Evolutionary conservation across 2,888 invertebrate genomes (phyloP).

Genomic region (Teinopalpus imperialis): DNA sequence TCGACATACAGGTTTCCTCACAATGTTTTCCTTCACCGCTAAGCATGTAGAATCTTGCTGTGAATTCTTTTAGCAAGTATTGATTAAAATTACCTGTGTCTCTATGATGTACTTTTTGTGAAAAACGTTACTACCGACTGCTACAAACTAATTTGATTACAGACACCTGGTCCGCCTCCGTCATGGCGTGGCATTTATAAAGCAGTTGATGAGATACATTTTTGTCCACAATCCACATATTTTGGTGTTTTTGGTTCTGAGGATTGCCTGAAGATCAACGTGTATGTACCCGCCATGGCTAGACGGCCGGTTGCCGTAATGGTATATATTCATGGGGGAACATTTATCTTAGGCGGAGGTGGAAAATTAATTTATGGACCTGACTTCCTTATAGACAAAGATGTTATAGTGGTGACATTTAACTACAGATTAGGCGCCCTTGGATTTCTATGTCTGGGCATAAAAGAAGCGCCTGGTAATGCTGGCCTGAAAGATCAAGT

Average conservation of each 20-base stretch:
- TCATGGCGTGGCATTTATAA: conserved; percentile 62
- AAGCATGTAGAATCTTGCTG: too few relatives aligned
- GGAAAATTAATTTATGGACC: conserved; percentile 63
- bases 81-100: too few relatives aligned
- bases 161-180: conserved; percentile 66
- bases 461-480: conserved; percentile 69
- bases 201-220: conserved; percentile 55
- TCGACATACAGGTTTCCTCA: too few relatives aligned
- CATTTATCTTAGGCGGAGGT: conserved; percentile 62
- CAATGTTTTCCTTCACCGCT: too few relatives aligned
- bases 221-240: conserved; percentile 53
- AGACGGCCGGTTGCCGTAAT: conserved; percentile 56
- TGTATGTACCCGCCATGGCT: conserved; percentile 54
- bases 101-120: too few relatives aligned
- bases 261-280: conserved; percentile 65
- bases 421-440: conserved; percentile 68
- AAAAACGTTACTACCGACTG: too few relatives aligned
- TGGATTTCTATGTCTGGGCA: conserved; percentile 67
- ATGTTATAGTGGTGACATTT: conserved; percentile 65
- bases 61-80: too few relatives aligned
- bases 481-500: conserved; percentile 70
- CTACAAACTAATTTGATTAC: too few relatives aligned
- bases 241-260: conserved; percentile 53
- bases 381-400: conserved; percentile 60
- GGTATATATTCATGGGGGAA: conserved; percentile 71